A percentile compares a stretch with the other conserved stretches of the same genome.
phyloP scores from a whole-genome alignment of 1,140 invertebrate genomes.

The Globodera rostochiensis region DNA sequence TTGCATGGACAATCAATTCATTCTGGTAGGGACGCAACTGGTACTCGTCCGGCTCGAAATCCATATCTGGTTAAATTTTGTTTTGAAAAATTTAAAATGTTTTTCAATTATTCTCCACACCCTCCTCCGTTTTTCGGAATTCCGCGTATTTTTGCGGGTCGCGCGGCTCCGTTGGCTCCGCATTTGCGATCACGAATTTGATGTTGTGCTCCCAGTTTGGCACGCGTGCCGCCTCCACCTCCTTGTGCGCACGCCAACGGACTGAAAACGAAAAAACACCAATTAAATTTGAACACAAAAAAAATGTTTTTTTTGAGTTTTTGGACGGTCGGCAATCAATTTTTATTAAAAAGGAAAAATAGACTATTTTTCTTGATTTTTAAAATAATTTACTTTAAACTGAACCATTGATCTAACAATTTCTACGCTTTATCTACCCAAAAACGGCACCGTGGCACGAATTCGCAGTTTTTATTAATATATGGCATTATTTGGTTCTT shows the following conservation, averaged over 20 bases:
- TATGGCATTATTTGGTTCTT: too few species aligned
- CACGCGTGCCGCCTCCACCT: background rate
- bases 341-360: too few species aligned
- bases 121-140: background rate
- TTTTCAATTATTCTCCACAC: constrained; percentile 6
- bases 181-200: constrained; percentile 26
- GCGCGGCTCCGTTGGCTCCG: constrained; percentile 33
- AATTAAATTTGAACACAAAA: background rate
- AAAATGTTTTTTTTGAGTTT: too few species aligned
- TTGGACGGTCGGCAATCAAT: too few species aligned
- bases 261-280: constrained; percentile 18
- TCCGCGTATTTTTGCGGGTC: constrained; percentile 31
- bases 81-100: background rate
- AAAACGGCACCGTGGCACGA: too few species aligned
- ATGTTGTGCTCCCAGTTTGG: constrained; percentile 15
- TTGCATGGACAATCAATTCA: constrained; percentile 49
- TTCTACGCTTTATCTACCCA: too few species aligned
- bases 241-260: constrained; percentile 26
- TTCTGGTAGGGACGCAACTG: constrained; percentile 48
- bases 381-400: too few species aligned
- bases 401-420: too few species aligned
- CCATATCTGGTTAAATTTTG: constrained; percentile 24
- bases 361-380: too few species aligned
- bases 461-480: too few species aligned
- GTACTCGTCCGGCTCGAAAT: constrained; percentile 32